Base-by-base conservation (phyloP, 1,140 invertebrate species). In the Macrobrachium nipponense region DNA sequence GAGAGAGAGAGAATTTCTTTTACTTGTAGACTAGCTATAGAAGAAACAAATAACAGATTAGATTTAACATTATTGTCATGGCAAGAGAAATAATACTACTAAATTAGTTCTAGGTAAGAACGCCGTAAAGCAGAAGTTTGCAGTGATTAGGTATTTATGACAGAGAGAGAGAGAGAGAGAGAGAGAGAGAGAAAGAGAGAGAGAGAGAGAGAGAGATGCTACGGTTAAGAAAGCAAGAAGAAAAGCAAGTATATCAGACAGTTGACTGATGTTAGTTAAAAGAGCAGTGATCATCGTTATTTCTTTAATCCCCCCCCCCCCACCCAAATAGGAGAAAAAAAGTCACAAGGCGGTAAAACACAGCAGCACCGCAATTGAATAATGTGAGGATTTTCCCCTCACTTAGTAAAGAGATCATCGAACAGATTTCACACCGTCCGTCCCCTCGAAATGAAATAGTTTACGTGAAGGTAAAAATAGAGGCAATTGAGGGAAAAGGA, bases 201-300 rank as follows among this genome's bases (percentile, higher is more conserved):
- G 51, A 61, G 76, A 60, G 76, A 61, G 59, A 60, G 59, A 60
- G 76, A 61, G 76, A 79, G 10, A 61, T 51, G 61, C 27, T 20
- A 61, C n/a, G 51, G 61, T 36, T 18, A 59, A 61, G 76, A 79
- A 59, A 60, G 51, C 59, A 17, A 60, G 76, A 60, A 12, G 61
- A 3, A 5, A 23, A 27, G 76, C 10, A 20, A 14, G 43, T 2
- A 2, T 20, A 6, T 14, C 15, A 51, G 20, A 64, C 18, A 36
- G 23, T 23, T 62, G 6, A 80, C 5, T 51, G 43, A 20, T 43
- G n/a, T 5, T n/a, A 44, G 73, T n/a, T 7, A n/a, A 14, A 17
- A 14, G 44, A 43, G 15, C 5, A 44, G 23, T 18, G 27, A 36
- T 36, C 27, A 36, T 2, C 27, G 1, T 4, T n/a, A n/a, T 36